A percentile compares a stretch with the other conserved stretches of the same genome.
Conservation (phyloP, 2,888 invertebrate species). For the Xiphydria camelus region DNA sequence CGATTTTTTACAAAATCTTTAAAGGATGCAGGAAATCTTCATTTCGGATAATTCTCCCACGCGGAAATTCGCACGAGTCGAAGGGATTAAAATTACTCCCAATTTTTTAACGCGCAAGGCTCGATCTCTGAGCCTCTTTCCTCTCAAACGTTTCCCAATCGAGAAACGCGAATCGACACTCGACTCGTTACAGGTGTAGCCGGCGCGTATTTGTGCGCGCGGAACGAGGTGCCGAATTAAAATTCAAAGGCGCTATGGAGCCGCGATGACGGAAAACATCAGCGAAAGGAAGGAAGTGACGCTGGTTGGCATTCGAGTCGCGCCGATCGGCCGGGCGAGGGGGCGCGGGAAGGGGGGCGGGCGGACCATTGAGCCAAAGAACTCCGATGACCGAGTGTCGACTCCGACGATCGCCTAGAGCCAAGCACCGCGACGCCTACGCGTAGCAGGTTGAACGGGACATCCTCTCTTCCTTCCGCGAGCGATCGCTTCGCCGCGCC, state of each 20-base stretch:
- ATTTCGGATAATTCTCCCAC: too few species aligned
- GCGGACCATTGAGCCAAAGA: conserved; percentile 41
- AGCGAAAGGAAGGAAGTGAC: conserved; percentile 55
- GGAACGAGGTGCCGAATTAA: conserved; percentile 37
- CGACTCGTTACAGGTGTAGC: too few species aligned
- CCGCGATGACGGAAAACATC: conserved; percentile 41
- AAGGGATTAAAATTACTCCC: too few species aligned
- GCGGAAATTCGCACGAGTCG: too few species aligned
- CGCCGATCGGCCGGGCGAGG: conserved; percentile 26
- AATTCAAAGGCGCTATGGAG: conserved; percentile 48
- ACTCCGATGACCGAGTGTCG: conserved; percentile 52
- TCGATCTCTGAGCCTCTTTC: too few species aligned
- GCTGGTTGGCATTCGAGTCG: conserved; percentile 51
- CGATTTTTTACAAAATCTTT: too few species aligned
- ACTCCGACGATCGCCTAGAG: conserved; percentile 34
- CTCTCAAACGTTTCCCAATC: too few species aligned
- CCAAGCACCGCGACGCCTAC: conserved; percentile 40
- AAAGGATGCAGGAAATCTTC: too few species aligned
- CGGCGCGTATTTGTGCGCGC: neutral
- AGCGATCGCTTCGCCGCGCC: too few species aligned
- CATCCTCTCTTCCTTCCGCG: conserved; percentile 53
- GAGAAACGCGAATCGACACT: too few species aligned
- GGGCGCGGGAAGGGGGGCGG: conserved; percentile 11
- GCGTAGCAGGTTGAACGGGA: conserved; percentile 47
- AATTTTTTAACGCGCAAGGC: too few species aligned